These are phyloP conservation scores for Meiosimyza decipiens DNA, from an alignment of 2,888 invertebrate genomes.

Conservation along the genomic window DNA sequence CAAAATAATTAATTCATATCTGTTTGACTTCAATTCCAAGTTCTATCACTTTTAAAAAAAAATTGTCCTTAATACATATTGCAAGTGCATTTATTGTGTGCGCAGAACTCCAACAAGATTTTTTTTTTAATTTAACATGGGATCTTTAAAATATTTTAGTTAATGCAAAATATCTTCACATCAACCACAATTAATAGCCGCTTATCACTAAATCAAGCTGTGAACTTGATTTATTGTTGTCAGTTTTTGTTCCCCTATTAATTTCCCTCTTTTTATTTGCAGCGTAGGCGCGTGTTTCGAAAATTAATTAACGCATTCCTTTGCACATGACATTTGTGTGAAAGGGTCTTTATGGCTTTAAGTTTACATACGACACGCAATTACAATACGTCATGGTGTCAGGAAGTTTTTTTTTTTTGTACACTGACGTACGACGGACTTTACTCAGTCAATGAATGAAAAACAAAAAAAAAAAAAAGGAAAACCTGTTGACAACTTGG, in stretches of 20 bases:
- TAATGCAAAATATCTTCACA: background rate
- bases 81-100: too few species aligned
- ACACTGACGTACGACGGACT: background rate
- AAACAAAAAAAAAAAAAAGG: slow-evolving; percentile 3
- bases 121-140: too few species aligned
- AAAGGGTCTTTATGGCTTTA: background rate
- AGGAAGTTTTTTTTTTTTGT: slow-evolving; percentile 12
- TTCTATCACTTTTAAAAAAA: too few species aligned
- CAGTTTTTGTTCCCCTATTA: slow-evolving; percentile 27
- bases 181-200: slow-evolving; percentile 44
- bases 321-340: slow-evolving; percentile 40
- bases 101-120: too few species aligned
- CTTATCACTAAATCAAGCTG: slow-evolving; percentile 49
- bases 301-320: slow-evolving; percentile 48
- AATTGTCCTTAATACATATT: too few species aligned
- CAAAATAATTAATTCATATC: too few species aligned
- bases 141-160: background rate
- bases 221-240: slow-evolving; percentile 49
- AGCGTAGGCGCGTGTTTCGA: slow-evolving; percentile 49
- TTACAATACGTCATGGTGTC: slow-evolving; percentile 6
- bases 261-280: background rate
- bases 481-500: slow-evolving; percentile 22
- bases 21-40: too few species aligned
- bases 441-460: background rate
- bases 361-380: slow-evolving; percentile 27